Evolutionary conservation across 2,888 invertebrate species (phyloP).

Genomic region (Matsumyia berberina): DNA sequence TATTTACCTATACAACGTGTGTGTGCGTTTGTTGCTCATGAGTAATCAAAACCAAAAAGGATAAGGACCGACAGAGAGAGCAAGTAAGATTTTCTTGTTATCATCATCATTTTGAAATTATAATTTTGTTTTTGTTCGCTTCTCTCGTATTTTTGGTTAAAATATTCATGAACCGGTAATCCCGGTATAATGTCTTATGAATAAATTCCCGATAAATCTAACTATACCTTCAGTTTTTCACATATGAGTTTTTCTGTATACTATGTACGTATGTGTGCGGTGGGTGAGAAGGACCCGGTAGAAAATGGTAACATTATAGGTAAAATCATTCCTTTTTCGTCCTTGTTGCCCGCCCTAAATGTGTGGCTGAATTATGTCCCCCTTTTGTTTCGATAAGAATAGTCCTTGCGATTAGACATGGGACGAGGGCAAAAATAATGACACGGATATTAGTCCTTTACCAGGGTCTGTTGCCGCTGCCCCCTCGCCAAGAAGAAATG

Average conservation of each 20-base stretch:
- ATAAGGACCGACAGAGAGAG: not conserved
- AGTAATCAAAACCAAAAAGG: conserved; percentile 37
- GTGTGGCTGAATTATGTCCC: conserved; percentile 23
- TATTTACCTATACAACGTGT: not conserved
- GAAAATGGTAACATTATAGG: conserved; percentile 21
- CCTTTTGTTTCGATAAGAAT: conserved; percentile 52
- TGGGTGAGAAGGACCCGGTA: not conserved
- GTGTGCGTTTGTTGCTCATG: not conserved
- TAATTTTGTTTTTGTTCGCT: conserved; percentile 45
- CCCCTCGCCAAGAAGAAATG: not conserved
- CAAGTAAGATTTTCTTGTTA: conserved; percentile 36
- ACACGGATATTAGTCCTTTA: conserved; percentile 38
- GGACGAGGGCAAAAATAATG: conserved; percentile 12
- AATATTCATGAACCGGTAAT: conserved; percentile 65
- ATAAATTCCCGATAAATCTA: conserved; percentile 70
- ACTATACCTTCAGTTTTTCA: conserved; percentile 62
- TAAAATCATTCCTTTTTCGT: conserved; percentile 1
- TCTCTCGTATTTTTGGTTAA: conserved; percentile 15
- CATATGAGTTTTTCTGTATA: conserved; percentile 48
- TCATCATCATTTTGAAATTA: conserved; percentile 55
- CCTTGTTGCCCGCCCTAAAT: not conserved
- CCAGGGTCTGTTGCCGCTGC: conserved; percentile 11
- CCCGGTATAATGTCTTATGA: conserved; percentile 61
- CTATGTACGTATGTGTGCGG: conserved; percentile 18
- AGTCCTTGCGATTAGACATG: conserved; percentile 40